phyloP scores from a whole-genome alignment of 1,140 invertebrate species.

The Brachionus koreanus region DNA sequence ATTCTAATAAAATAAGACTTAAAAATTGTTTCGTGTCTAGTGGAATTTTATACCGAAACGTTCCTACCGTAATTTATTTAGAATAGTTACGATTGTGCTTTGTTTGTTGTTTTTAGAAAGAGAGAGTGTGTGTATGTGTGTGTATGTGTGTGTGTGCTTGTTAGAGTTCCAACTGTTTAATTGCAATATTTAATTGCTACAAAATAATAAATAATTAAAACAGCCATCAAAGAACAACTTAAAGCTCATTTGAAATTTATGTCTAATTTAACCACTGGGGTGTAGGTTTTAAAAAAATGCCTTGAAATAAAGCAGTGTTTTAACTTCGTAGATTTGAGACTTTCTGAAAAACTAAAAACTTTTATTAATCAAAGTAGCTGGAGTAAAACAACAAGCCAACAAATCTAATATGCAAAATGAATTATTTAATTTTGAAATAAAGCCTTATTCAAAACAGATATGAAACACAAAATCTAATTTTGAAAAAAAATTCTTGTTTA shows the following conservation, averaged over 20 bases:
- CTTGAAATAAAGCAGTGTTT: background rate
- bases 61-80: background rate
- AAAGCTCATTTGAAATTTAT: background rate
- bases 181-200: slow-evolving; percentile 36
- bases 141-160: background rate
- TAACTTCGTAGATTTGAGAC: background rate
- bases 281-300: background rate
- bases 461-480: slow-evolving; percentile 7
- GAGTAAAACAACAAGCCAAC: background rate
- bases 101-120: background rate
- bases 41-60: background rate
- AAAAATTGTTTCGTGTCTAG: background rate
- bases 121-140: background rate
- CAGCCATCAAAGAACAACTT: background rate
- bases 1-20: background rate
- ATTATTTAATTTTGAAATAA: background rate
- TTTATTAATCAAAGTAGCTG: background rate
- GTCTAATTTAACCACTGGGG: background rate
- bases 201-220: background rate
- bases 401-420: background rate
- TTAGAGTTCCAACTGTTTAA: slow-evolving; percentile 37
- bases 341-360: background rate
- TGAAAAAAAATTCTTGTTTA: slow-evolving; percentile 15
- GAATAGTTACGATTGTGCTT: background rate
- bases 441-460: slow-evolving; percentile 10